Evolutionary conservation across 2,113 vertebrate species (phyloP).

Genomic region (Stercorarius parasiticus): DNA sequence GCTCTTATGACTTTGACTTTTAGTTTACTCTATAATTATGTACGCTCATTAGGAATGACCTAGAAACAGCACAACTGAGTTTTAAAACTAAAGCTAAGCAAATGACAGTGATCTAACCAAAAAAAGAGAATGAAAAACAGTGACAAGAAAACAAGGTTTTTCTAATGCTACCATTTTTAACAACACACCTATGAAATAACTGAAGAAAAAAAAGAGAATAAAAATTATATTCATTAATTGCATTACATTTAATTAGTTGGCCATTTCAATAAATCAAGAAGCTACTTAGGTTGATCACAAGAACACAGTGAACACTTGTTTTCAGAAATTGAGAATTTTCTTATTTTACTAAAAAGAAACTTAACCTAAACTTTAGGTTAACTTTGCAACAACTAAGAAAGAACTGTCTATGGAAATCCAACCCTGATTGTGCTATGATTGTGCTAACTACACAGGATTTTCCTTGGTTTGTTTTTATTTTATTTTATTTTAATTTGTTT

Average conservation of each 20-base stretch:
- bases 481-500: neutral
- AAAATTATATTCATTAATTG: neutral
- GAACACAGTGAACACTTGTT: neutral
- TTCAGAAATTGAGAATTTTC: neutral
- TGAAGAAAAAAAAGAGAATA: neutral
- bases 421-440: neutral
- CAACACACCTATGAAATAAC: neutral
- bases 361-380: neutral
- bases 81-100: neutral
- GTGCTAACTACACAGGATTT: neutral
- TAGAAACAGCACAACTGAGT: neutral
- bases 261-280: neutral
- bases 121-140: neutral
- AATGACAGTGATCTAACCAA: neutral
- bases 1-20: neutral
- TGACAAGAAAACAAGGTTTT: neutral
- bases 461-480: neutral
- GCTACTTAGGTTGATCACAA: neutral
- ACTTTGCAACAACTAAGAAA: neutral
- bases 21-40: neutral
- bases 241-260: neutral
- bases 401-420: rapidly evolving
- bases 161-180: neutral
- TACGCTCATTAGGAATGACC: neutral
- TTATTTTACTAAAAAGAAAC: neutral